These are phyloP conservation scores for Campaea margaritaria DNA, from an alignment of 2,888 invertebrate genomes.

Conservation along the genomic window DNA sequence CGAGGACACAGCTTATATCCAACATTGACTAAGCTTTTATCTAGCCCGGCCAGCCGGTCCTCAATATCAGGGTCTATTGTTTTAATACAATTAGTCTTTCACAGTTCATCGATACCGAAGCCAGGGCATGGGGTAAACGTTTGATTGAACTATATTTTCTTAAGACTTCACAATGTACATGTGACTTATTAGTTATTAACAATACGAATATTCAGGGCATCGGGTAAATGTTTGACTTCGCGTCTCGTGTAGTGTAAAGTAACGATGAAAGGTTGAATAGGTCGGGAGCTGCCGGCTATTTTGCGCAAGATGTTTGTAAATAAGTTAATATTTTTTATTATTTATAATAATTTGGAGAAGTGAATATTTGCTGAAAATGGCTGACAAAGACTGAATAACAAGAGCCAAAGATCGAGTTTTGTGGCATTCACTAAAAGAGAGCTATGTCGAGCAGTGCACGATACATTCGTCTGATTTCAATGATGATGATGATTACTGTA, in stretches of 20 bases:
- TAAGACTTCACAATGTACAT: no score
- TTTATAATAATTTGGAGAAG: no score
- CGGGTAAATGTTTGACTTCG: slow-evolving; percentile 54
- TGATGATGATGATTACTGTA: no score
- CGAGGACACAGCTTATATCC: slow-evolving; percentile 15
- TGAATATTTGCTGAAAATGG: not conserved
- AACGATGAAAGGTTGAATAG: slow-evolving; percentile 15
- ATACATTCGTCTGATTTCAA: no score
- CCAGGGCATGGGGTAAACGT: slow-evolving; percentile 46
- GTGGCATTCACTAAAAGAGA: no score
- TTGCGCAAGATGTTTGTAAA: not conserved
- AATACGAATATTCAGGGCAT: slow-evolving; percentile 26
- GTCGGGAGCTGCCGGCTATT: not conserved
- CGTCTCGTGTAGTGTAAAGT: slow-evolving; percentile 38
- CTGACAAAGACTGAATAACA: no score
- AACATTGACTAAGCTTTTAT: slow-evolving; percentile 21
- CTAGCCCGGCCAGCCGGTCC: slow-evolving; percentile 5
- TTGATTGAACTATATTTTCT: slow-evolving; percentile 39
- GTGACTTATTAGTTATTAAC: no score
- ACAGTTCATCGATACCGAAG: slow-evolving; percentile 27
- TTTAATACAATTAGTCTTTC: slow-evolving; percentile 38
- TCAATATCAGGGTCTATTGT: slow-evolving; percentile 29
- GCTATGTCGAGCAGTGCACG: no score
- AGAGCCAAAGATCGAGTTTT: no score
- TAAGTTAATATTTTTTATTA: no score